A percentile compares a stretch with the other conserved stretches of the same genome.
phyloP scores from a whole-genome alignment of 1,140 invertebrate genomes.

The Nylanderia fulva region DNA sequence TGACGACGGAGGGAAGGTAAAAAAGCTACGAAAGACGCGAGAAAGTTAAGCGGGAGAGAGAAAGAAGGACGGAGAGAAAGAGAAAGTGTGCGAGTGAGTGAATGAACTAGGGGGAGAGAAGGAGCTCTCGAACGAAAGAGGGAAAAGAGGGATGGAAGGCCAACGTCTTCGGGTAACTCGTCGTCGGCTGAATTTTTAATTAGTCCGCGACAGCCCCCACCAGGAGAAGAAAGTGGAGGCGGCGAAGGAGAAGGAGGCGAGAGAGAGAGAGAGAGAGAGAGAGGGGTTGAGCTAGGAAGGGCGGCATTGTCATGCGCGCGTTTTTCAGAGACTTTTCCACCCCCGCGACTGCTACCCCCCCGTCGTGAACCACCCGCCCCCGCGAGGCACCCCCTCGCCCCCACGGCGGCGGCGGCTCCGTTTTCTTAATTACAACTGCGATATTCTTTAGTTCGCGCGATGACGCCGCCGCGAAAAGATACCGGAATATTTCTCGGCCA shows the following conservation, averaged over 20 bases:
- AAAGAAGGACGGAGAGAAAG: constrained; percentile 39
- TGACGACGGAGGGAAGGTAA: constrained; percentile 61
- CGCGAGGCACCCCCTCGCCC: constrained; percentile 56
- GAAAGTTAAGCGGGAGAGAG: constrained; percentile 33
- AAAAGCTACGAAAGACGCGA: constrained; percentile 61
- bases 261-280: constrained; percentile 19
- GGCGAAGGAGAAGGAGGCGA: constrained; percentile 51
- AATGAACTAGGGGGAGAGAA: constrained; percentile 51
- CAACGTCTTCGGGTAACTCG: constrained; percentile 79
- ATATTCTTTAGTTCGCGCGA: constrained; percentile 86
- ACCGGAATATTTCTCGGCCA: constrained; percentile 75
- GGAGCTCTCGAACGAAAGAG: constrained; percentile 46
- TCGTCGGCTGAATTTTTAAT: constrained; percentile 84
- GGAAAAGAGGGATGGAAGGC: constrained; percentile 73
- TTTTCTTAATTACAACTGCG: constrained; percentile 86
- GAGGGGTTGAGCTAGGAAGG: constrained; percentile 71
- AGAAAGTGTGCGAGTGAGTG: constrained; percentile 63
- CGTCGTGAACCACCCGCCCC: constrained; percentile 61
- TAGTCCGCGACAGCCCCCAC: constrained; percentile 80
- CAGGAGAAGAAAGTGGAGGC: constrained; percentile 40
- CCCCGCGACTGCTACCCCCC: constrained; percentile 77
- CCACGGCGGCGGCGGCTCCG: constrained; percentile 76
- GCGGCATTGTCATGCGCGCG: constrained; percentile 85
- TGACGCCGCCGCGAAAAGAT: constrained; percentile 85
- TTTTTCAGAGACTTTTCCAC: constrained; percentile 85